Evolutionary conservation across 2,888 invertebrate species (phyloP), one percentile per base, ranked within the genome.

Genomic region (Chorisops tibialis): DNA sequence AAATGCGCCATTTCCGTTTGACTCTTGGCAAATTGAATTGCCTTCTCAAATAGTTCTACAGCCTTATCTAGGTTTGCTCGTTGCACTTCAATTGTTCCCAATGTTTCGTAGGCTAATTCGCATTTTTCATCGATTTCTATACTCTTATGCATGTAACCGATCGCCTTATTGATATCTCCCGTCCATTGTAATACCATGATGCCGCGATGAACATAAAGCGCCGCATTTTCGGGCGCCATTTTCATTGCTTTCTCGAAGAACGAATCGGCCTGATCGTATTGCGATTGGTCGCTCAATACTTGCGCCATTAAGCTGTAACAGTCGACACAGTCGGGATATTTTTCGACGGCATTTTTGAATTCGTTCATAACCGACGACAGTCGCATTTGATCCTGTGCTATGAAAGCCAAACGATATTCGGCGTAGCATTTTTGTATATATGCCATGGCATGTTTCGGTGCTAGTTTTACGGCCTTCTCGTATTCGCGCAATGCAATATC

Each of bases 11-110:
- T 85, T 81, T 97, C 96, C 69, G 87, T 81, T 77, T 90, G 89
- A 14, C 93, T 92, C 75, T 92, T 91, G 45, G 93, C 89, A 68
- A 93, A 79, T 61, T 85, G 83, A 66, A 97, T 86, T 37, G 96
- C 96, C 75, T 90, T 91, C 71, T 94, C 90, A 75, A 96, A 96
- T 62, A 93, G 80, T 68, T 88, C 87, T 68, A 96, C 85, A 2
- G 96, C 95, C 70, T 86, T 81, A 62, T 85, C 82, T 68, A 96
- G 80, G 76, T 95, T 81, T 86, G 92, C 89, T 82, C 79, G 74
- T 80, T 96, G 96, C 67, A 96, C 93, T 84, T 96, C 94, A 67
- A 97, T 89, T 22, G 95, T 93, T 69, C 93, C 96, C 65, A 96
- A 81, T 47, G 96, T 95, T 81, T 97, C 97, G 77, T 92, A 96